phyloP scores from a whole-genome alignment of 2,888 invertebrate species.

The Athripsodes cinereus region DNA sequence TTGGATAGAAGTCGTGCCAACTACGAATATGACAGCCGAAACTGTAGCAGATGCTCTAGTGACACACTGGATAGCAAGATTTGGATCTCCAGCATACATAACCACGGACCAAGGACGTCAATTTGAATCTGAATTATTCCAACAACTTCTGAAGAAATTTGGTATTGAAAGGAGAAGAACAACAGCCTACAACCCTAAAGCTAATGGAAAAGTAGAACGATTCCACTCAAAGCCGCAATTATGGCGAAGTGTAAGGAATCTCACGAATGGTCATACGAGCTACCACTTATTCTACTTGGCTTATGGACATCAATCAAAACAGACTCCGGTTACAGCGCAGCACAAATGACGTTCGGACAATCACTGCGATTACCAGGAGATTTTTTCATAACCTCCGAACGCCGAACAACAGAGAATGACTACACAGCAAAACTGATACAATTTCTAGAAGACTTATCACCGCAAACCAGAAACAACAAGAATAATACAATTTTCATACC shows the following conservation, averaged over 20 bases:
- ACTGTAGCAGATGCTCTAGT: background rate
- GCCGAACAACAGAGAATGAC: background rate
- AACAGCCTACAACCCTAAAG: constrained; percentile 26
- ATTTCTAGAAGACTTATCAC: background rate
- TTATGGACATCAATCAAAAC: constrained; percentile 28
- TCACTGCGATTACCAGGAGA: constrained; percentile 30
- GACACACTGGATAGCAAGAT: constrained; percentile 30
- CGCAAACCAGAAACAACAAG: background rate
- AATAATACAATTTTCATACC: background rate
- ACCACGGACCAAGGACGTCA: constrained; percentile 27
- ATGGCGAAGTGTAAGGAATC: constrained; percentile 13
- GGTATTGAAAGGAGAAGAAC: constrained; percentile 26
- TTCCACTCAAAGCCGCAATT: constrained; percentile 29
- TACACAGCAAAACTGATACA: background rate
- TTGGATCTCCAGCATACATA: constrained; percentile 25
- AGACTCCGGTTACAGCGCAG: constrained; percentile 27
- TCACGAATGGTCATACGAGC: constrained; percentile 24
- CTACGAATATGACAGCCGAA: background rate
- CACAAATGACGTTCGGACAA: constrained; percentile 29
- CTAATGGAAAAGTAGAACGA: constrained; percentile 26
- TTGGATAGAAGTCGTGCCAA: background rate
- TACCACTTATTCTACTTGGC: constrained; percentile 32
- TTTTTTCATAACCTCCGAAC: constrained; percentile 20
- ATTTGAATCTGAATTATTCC: constrained; percentile 26
- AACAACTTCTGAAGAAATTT: constrained; percentile 14